Base-by-base conservation (phyloP, 1,140 invertebrate species). In the Drosophila subobscura region DNA sequence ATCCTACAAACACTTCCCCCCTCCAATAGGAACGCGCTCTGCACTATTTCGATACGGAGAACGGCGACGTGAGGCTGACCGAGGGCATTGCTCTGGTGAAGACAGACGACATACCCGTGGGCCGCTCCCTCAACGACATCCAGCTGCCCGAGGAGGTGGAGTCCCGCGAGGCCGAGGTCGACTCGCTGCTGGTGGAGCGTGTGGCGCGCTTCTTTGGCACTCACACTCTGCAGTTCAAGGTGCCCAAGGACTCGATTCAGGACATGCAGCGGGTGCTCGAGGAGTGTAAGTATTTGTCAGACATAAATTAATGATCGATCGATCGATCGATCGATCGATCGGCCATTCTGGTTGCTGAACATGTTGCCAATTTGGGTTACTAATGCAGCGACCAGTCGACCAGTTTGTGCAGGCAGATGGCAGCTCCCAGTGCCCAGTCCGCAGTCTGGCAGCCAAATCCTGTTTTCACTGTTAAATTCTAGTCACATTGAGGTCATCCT, bases 211-310 rank as follows among this genome's bases (percentile, higher is more conserved):
- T 96, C 93, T 92, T 97, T 50, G 94, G 95, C 68, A 95, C 95
- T 54, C 95, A 96, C 91, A 96, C 95, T 12, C 93, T 96, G 45
- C 95, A 96, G 90, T 94, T 96, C 66, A 95, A 95, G 89, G 91
- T 96, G 10, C 96, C 96, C 22, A 94, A 94, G 60, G 93, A 93
- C 22, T 93, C 94, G 63, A 93, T 95, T 66, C 93, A 93, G 72
- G 94, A 95, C 76, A 93, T 95, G 92, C 95, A 93, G 92, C 93
- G 93, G 59, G 95, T 93, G 72, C 93, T 93, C 79, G 94, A 94
- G 83, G 94, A 94, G 94, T 85, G 75, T 88, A 51, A 88, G 89
- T 90, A 77, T 37, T 23, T 8, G 3, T n/a, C 29, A 7, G 3
- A 40, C 40, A 52, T 46, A 51, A 73, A 57, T 46, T 23, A 46